Evolutionary conservation across 1,140 invertebrate genomes (phyloP).

Genomic region (Drosophila pruinosa): DNA sequence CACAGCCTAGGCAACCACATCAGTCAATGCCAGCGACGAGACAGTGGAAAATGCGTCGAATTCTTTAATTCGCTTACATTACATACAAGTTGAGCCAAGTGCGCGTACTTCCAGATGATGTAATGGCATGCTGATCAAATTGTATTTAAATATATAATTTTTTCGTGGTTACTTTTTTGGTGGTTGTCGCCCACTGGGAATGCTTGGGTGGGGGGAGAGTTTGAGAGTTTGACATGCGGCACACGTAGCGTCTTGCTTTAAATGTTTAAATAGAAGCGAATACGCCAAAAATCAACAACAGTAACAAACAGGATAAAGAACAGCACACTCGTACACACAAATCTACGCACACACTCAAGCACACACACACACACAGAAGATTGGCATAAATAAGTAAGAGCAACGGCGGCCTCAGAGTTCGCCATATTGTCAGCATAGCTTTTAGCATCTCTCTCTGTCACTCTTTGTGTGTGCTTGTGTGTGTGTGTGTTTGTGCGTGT

Average conservation of each 20-base stretch:
- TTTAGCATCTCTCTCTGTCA: constrained; percentile 18
- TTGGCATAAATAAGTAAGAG: constrained; percentile 79
- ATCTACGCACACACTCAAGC: not conserved
- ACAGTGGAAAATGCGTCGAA: constrained; percentile 1
- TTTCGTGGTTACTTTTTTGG: not conserved
- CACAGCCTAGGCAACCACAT: constrained; percentile 8
- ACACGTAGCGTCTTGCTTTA: constrained; percentile 72
- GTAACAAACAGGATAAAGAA: constrained; percentile 20
- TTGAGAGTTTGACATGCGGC: constrained; percentile 39
- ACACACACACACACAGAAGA: constrained; percentile 41
- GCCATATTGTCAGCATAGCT: constrained; percentile 70
- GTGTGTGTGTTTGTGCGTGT: constrained; percentile 16
- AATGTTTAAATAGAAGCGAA: constrained; percentile 72
- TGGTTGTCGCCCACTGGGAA: constrained; percentile 18
- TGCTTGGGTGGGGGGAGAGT: too few species aligned
- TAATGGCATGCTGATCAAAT: constrained; percentile 2
- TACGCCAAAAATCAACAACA: constrained; percentile 58
- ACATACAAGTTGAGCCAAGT: not conserved
- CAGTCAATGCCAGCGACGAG: constrained; percentile 10
- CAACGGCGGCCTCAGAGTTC: constrained; percentile 39
- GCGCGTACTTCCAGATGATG: not conserved
- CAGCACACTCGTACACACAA: constrained; percentile 12
- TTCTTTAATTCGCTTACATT: constrained; percentile 9
- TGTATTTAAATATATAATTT: constrained; percentile 1
- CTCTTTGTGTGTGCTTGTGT: not conserved